These are phyloP conservation scores for Dicyrtomina minuta DNA, from an alignment of 2,888 invertebrate species.

Conservation along the genomic window DNA sequence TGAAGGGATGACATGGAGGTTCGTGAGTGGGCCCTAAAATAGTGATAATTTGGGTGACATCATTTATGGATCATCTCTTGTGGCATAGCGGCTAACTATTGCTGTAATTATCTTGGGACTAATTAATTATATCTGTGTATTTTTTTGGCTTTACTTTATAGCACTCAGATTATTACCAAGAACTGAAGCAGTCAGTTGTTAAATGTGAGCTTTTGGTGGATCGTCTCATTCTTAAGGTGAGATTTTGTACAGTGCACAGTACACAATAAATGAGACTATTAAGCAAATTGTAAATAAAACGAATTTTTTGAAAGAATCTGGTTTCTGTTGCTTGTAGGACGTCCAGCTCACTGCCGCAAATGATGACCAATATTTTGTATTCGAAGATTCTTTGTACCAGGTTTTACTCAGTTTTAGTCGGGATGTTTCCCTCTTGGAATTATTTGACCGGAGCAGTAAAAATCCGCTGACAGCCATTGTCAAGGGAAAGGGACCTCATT, in stretches of 20 bases:
- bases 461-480: slow-evolving; percentile 73
- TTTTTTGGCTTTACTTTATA: too few species aligned
- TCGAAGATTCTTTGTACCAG: slow-evolving; percentile 93
- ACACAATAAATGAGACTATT: too few species aligned
- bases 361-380: slow-evolving; percentile 97
- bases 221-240: slow-evolving; percentile 84
- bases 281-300: too few species aligned
- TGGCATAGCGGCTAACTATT: too few species aligned
- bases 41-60: too few species aligned
- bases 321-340: slow-evolving; percentile 62
- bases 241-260: too few species aligned
- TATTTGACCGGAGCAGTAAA: slow-evolving; percentile 63
- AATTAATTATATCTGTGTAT: too few species aligned
- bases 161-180: slow-evolving; percentile 75
- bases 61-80: too few species aligned
- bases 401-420: slow-evolving; percentile 88
- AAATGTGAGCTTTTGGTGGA: slow-evolving; percentile 91
- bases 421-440: slow-evolving; percentile 75
- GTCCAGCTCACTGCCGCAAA: slow-evolving; percentile 94
- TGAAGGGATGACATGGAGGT: too few species aligned
- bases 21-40: too few species aligned
- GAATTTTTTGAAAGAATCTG: too few species aligned
- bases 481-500: slow-evolving; percentile 66
- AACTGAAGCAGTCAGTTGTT: slow-evolving; percentile 76
- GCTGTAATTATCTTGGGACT: too few species aligned